Conservation (phyloP, 1,140 invertebrate genomes). For the Harlomillsia oculata region DNA sequence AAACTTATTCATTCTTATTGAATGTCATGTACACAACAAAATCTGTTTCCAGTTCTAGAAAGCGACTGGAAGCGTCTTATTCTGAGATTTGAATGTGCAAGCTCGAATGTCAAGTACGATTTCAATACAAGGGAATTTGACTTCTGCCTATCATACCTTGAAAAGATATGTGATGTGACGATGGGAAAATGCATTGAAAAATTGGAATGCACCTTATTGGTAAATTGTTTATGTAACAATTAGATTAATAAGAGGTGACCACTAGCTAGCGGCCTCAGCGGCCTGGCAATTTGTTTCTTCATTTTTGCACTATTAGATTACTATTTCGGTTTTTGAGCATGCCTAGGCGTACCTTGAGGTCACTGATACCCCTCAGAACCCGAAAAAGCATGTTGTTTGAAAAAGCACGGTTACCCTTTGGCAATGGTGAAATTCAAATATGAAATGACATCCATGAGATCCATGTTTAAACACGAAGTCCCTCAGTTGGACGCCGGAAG, state of each 20-base stretch:
- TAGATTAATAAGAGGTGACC: too few relatives aligned
- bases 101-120: constrained; percentile 84
- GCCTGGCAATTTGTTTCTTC: too few relatives aligned
- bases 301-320: too few relatives aligned
- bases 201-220: constrained; percentile 75
- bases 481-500: constrained; percentile 42
- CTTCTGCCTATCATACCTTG: constrained; percentile 71
- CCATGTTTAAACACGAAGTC: constrained; percentile 44
- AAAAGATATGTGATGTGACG: constrained; percentile 71
- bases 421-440: constrained; percentile 76
- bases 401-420: constrained; percentile 71
- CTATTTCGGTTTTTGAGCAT: background rate
- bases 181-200: constrained; percentile 68
- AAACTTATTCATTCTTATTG: background rate
- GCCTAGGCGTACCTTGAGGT: background rate
- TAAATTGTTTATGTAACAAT: too few relatives aligned
- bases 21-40: background rate
- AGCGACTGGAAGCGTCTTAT: constrained; percentile 60
- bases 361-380: background rate
- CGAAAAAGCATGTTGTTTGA: constrained; percentile 45
- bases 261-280: too few relatives aligned
- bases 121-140: constrained; percentile 81
- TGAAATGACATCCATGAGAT: constrained; percentile 45
- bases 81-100: constrained; percentile 70
- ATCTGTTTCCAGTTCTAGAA: constrained; percentile 49